Evolutionary conservation across 2,797 vertebrate genomes (phyloP).

Genomic region (Salmo trutta): DNA sequence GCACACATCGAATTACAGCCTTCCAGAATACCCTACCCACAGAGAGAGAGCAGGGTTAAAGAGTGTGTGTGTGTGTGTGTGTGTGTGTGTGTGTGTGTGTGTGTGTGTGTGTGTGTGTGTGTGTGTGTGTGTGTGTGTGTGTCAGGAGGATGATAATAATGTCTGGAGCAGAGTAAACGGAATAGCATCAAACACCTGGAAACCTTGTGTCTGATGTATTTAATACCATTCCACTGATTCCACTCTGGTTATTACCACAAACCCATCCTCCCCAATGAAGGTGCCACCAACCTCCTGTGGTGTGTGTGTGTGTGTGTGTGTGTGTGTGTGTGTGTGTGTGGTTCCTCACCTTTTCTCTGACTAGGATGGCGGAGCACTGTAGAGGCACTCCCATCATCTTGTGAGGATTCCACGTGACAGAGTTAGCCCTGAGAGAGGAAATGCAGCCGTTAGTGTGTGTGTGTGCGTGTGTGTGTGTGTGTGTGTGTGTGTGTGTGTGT

Average conservation of each 20-base stretch:
- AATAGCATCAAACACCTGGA: too few species aligned
- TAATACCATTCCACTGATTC: too few species aligned
- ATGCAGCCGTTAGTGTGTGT: not conserved
- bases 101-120: conserved; percentile 16
- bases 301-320: too few species aligned
- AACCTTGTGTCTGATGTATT: too few species aligned
- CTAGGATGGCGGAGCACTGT: conserved; percentile 96
- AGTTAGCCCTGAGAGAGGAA: conserved; percentile 79
- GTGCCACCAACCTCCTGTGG: too few species aligned
- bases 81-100: conserved; percentile 22
- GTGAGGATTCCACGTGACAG: conserved; percentile 94
- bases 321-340: too few species aligned
- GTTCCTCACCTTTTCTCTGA: conserved; percentile 90
- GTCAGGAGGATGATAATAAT: not conserved
- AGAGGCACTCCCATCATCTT: conserved; percentile 99
- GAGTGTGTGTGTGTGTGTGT: conserved; percentile 13
- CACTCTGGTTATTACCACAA: too few species aligned
- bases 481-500: too few species aligned
- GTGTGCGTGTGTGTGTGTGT: not conserved
- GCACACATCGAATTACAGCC: conserved; percentile 99
- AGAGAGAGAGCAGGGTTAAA: conserved; percentile 18
- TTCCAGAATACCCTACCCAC: conserved; percentile 85
- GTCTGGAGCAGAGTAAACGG: too few species aligned
- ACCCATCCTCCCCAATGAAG: too few species aligned
- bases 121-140: conserved; percentile 17